phyloP scores from a whole-genome alignment of 2,888 invertebrate species.

The Lordiphosa fenestrarum region DNA sequence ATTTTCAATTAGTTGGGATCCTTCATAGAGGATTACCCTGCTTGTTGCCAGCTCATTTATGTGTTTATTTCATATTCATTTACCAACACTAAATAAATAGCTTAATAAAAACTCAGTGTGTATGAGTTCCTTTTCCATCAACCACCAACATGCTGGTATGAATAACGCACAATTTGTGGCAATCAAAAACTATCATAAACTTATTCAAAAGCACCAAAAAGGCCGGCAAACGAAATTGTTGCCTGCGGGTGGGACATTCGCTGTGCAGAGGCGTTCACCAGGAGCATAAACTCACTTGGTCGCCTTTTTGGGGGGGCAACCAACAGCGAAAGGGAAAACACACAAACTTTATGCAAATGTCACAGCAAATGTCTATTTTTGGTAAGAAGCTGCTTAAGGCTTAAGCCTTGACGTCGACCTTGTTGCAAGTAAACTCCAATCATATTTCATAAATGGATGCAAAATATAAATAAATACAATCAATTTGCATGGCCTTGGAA shows the following conservation, averaged over 20 bases:
- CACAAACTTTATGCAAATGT: constrained; percentile 57
- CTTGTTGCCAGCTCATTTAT: constrained; percentile 10
- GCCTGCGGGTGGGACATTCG: constrained; percentile 20
- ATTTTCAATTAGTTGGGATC: constrained; percentile 41
- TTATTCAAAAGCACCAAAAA: constrained; percentile 41
- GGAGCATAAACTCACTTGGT: constrained; percentile 36
- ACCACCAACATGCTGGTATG: constrained; percentile 23
- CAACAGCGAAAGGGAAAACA: constrained; percentile 13
- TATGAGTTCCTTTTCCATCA: no score
- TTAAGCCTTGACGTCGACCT: not conserved
- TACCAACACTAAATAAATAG: constrained; percentile 21
- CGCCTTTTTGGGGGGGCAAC: constrained; percentile 23
- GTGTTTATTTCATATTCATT: constrained; percentile 24
- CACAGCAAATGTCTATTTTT: constrained; percentile 49
- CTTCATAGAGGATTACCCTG: constrained; percentile 6
- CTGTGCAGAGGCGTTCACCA: constrained; percentile 24
- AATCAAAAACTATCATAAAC: constrained; percentile 61
- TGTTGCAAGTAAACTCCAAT: constrained; percentile 19
- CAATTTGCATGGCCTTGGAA: no score
- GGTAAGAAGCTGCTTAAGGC: constrained; percentile 1
- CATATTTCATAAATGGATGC: constrained; percentile 5
- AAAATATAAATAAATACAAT: no score
- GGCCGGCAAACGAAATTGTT: not conserved
- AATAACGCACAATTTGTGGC: constrained; percentile 63
- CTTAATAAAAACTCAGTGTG: not conserved